Percentiles rank a stretch among this genome's conserved stretches.
Evolutionary conservation across 2,797 vertebrate species (phyloP).

Genomic region (Hydrophis major): DNA sequence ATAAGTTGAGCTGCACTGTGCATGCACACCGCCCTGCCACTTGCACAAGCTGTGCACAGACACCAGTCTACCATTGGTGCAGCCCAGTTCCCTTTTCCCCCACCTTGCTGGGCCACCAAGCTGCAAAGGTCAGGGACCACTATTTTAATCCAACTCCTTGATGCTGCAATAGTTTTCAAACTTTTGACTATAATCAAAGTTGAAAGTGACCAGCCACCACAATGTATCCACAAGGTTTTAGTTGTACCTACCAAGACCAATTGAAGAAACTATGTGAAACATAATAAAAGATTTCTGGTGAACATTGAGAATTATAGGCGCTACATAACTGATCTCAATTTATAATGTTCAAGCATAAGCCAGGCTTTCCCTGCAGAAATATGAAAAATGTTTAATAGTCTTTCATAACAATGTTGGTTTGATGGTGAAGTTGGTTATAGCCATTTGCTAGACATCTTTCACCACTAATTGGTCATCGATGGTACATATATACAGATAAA

Average conservation of each 20-base stretch:
- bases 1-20: background rate
- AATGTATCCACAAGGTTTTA: background rate
- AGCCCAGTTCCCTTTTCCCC: background rate
- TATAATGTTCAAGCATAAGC: background rate
- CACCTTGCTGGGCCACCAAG: background rate
- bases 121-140: background rate
- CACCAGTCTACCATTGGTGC: rapidly evolving
- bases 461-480: background rate
- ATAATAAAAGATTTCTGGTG: background rate
- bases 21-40: rapidly evolving
- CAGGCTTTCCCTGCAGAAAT: background rate
- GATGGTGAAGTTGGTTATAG: background rate
- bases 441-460: background rate
- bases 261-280: background rate
- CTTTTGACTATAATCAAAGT: background rate
- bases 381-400: background rate
- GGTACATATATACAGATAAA: background rate
- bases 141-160: background rate
- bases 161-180: background rate
- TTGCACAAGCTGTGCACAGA: background rate
- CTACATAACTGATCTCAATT: background rate
- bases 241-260: background rate
- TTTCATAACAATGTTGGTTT: background rate
- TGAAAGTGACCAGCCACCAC: background rate
- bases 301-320: background rate